Evolutionary conservation across 2,797 vertebrate genomes (phyloP), one percentile per base, ranked within the genome.

Genomic region (Squalus acanthias): DNA sequence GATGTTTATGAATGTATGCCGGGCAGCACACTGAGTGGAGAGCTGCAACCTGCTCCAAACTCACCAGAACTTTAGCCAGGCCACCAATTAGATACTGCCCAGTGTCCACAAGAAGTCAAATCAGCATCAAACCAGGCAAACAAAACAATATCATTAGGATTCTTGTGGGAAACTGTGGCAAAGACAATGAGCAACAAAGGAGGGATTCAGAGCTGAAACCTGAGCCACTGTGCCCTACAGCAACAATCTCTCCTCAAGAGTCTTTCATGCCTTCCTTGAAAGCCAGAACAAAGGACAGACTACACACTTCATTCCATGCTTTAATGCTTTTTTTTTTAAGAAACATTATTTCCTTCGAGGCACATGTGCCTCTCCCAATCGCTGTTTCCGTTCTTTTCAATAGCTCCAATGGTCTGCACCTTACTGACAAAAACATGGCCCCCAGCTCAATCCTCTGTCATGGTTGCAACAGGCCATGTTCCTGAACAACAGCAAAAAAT

Each of bases 271-370:
- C 4, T 63, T 17, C 33, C 26, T 20, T 24, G 22, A 93, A 93
- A 93, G 20, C 0, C 20, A 46, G 65, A 69, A 69, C 65, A 93
- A 89, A 93, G n/a, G 20, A 65, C 17, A 24, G 8, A 9, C n/a
- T 93, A 39, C 63, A 69, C 39, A 12, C 65, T 69, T 93, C 65
- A 69, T 39, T 20, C n/a, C 17, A 69, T 46, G 20, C 39, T 67
- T 93, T 93, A 93, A 93, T 67, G 15, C 63, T 67, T 67, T 82
- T 67, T 67, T 82, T 92, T 65, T 93, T 93, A 92, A 92, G 65
- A n/a, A 20, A 39, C 33, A 67, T 93, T 67, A 93, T 8, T 39
- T 67, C 91, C 15, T 67, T 93, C 17, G 9, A 93, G n/a, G 20
- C 91, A 39, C 91, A 69, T 5, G 20, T 93, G 24, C 63, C 7